These are phyloP conservation scores for Drosophila micromelanica DNA, from an alignment of 1,140 invertebrate species.

Conservation along the genomic window DNA sequence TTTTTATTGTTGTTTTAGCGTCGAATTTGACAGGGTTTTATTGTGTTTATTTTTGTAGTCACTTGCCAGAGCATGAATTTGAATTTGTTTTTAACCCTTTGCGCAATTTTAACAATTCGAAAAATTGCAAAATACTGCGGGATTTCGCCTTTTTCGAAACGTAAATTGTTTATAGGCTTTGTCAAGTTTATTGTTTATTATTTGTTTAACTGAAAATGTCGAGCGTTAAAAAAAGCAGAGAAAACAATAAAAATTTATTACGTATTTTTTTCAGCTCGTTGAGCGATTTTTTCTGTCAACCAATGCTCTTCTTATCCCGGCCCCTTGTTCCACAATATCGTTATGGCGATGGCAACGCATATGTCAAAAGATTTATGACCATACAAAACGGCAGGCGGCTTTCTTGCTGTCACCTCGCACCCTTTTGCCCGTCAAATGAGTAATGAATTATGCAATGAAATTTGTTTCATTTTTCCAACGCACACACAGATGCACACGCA, in stretches of 20 bases:
- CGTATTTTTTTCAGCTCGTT: conserved; percentile 54
- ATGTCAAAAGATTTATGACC: conserved; percentile 79
- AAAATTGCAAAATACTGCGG: conserved; percentile 4
- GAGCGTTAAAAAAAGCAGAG: conserved; percentile 18
- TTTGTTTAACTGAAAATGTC: conserved; percentile 39
- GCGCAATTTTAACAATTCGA: conserved; percentile 32
- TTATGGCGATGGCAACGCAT: conserved; percentile 66
- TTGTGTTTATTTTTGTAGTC: conserved; percentile 72
- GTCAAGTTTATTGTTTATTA: conserved; percentile 47
- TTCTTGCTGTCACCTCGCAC: conserved; percentile 15
- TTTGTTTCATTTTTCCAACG: conserved; percentile 69
- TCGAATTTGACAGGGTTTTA: conserved; percentile 51
- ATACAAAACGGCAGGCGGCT: conserved; percentile 59
- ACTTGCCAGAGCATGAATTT: conserved; percentile 62
- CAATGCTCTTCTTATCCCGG: background rate
- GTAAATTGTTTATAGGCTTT: conserved; percentile 45
- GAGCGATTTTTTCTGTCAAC: conserved; percentile 19
- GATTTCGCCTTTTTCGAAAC: background rate
- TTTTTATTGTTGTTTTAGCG: conserved; percentile 40
- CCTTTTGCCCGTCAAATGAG: conserved; percentile 9
- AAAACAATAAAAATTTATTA: conserved; percentile 71
- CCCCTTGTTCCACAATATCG: conserved; percentile 4
- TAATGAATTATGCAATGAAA: conserved; percentile 81
- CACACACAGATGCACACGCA: conserved; percentile 3
- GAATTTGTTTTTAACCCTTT: conserved; percentile 46